phyloP scores from a whole-genome alignment of 2,113 vertebrate genomes.

The Callaeas wilsoni region DNA sequence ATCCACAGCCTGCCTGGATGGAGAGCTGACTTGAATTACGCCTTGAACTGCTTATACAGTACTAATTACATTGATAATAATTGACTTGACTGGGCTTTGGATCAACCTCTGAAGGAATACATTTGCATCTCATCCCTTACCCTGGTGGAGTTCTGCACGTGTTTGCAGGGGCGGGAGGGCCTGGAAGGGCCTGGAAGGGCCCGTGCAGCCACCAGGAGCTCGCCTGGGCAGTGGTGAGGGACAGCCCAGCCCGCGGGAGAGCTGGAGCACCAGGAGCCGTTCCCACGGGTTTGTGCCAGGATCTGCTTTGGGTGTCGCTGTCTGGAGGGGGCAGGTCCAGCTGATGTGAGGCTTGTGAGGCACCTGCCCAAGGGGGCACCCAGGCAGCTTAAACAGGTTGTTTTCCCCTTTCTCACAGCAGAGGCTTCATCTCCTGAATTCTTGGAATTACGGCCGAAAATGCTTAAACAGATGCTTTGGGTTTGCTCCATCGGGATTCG shows the following conservation, averaged over 20 bases:
- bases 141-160: background rate
- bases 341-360: background rate
- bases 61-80: conserved; percentile 61
- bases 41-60: conserved; percentile 18
- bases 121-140: conserved; percentile 45
- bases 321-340: background rate
- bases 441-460: background rate
- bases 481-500: background rate
- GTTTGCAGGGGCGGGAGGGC: background rate
- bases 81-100: conserved; percentile 47
- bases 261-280: fast-evolving
- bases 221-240: background rate
- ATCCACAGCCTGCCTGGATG: background rate
- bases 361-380: background rate
- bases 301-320: background rate
- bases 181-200: background rate
- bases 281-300: background rate
- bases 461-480: background rate
- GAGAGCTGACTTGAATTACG: conserved; percentile 21
- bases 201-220: fast-evolving
- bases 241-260: background rate
- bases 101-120: conserved; percentile 33
- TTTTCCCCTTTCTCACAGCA: background rate
- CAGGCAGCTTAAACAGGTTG: background rate
- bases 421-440: background rate